phyloP scores from a whole-genome alignment of 2,888 invertebrate genomes.

The Metopia argyrocephala region DNA sequence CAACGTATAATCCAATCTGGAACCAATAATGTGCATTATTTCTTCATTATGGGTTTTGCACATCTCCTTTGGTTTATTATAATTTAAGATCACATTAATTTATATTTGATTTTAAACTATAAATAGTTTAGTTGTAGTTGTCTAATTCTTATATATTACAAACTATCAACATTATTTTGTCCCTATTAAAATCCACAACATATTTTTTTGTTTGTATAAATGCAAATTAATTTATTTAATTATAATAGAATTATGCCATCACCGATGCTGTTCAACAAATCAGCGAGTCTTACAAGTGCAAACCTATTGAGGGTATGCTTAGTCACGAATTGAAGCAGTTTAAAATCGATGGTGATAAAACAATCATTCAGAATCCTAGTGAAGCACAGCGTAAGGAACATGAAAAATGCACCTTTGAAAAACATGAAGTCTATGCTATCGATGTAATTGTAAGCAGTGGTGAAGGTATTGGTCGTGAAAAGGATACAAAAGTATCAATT shows the following conservation, averaged over 20 bases:
- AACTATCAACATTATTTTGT: too few relatives aligned
- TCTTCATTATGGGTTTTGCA: background rate
- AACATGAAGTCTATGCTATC: conserved; percentile 98
- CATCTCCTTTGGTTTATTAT: conserved; percentile 40
- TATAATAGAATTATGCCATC: conserved; percentile 88
- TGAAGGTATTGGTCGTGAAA: conserved; percentile 94
- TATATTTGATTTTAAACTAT: conserved; percentile 67
- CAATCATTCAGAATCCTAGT: conserved; percentile 97
- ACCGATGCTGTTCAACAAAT: conserved; percentile 96
- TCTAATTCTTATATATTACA: too few relatives aligned
- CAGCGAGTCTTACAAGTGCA: conserved; percentile 95
- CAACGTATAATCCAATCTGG: conserved; percentile 68
- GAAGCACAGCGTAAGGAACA: conserved; percentile 98
- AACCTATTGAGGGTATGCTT: conserved; percentile 97
- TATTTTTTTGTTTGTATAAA: too few relatives aligned
- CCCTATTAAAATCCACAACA: too few relatives aligned
- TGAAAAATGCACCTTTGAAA: conserved; percentile 96
- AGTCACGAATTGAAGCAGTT: conserved; percentile 97
- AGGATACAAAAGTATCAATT: conserved; percentile 96
- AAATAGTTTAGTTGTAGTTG: too few relatives aligned
- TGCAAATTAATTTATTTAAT: background rate
- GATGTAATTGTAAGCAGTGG: conserved; percentile 98
- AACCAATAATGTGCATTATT: background rate
- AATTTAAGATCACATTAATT: conserved; percentile 51
- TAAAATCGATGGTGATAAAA: conserved; percentile 98